These are phyloP conservation scores for Smutsia temminckii DNA, from an alignment of 2,797 vertebrate genomes.

Conservation along the genomic window DNA sequence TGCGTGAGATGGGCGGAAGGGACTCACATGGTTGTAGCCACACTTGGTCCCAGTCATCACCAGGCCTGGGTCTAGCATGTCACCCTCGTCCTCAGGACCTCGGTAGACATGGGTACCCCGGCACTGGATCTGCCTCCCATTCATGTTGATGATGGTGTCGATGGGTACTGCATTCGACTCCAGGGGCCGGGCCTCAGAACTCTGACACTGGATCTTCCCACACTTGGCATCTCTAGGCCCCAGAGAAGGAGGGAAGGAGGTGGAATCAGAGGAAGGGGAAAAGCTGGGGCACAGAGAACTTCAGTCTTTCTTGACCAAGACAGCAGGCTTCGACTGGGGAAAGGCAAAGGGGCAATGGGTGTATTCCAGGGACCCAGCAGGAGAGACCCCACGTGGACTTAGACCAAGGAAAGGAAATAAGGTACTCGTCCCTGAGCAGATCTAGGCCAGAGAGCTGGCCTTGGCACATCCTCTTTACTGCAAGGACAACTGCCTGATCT, in stretches of 20 bases:
- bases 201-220: slow-evolving; percentile 97
- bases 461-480: neutral
- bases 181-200: slow-evolving; percentile 89
- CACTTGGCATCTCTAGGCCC: slow-evolving; percentile 92
- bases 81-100: slow-evolving; percentile 86
- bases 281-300: neutral
- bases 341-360: neutral
- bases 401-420: neutral
- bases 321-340: neutral
- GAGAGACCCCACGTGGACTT: neutral
- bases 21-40: slow-evolving; percentile 91
- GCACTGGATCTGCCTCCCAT: slow-evolving; percentile 86
- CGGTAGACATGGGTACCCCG: slow-evolving; percentile 95
- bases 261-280: neutral
- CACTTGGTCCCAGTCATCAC: slow-evolving; percentile 98
- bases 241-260: neutral
- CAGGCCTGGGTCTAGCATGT: slow-evolving; percentile 96
- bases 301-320: neutral
- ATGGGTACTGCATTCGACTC: slow-evolving; percentile 93
- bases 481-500: neutral
- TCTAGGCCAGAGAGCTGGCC: neutral
- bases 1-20: neutral
- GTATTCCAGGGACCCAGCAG: neutral
- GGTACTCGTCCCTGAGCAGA: neutral
- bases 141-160: slow-evolving; percentile 89